Conservation (phyloP, 2,888 invertebrate genomes). For the Harpalus rufipes region DNA sequence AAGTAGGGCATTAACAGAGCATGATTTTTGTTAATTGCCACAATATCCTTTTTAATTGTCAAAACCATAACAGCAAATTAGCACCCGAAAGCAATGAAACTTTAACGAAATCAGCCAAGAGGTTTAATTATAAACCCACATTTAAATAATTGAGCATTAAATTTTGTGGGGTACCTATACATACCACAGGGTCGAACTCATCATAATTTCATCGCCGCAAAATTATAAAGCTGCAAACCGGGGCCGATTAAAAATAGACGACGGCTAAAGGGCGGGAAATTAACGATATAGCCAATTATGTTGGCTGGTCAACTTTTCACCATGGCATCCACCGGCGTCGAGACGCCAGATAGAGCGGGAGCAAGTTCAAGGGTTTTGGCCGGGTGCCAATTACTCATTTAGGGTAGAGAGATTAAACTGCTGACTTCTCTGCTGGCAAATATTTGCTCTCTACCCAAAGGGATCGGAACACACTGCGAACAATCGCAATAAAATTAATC, state of each 20-base stretch:
- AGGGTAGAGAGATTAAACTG: slow-evolving; percentile 53
- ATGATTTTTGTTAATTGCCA: slow-evolving; percentile 36
- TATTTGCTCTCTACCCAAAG: slow-evolving; percentile 47
- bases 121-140: slow-evolving; percentile 53
- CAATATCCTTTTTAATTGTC: not conserved
- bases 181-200: slow-evolving; percentile 25
- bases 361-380: slow-evolving; percentile 44
- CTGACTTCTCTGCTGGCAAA: slow-evolving; percentile 49
- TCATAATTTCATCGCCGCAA: slow-evolving; percentile 34
- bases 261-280: slow-evolving; percentile 24
- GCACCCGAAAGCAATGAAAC: slow-evolving; percentile 30
- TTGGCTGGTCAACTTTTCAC: slow-evolving; percentile 49
- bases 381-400: slow-evolving; percentile 56
- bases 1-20: not conserved
- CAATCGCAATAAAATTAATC: slow-evolving; percentile 52
- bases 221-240: slow-evolving; percentile 37
- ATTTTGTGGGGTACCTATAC: slow-evolving; percentile 48
- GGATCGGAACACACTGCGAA: slow-evolving; percentile 28
- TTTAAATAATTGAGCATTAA: slow-evolving; percentile 57
- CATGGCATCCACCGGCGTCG: not conserved
- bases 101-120: slow-evolving; percentile 46
- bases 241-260: slow-evolving; percentile 46
- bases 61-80: slow-evolving; percentile 39
- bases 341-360: not conserved
- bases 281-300: slow-evolving; percentile 51